A percentile compares a stretch with the other conserved stretches of the same genome.
These are phyloP conservation scores for Pholis gunnellus DNA, from an alignment of 2,113 vertebrate species.

Conservation along the genomic window DNA sequence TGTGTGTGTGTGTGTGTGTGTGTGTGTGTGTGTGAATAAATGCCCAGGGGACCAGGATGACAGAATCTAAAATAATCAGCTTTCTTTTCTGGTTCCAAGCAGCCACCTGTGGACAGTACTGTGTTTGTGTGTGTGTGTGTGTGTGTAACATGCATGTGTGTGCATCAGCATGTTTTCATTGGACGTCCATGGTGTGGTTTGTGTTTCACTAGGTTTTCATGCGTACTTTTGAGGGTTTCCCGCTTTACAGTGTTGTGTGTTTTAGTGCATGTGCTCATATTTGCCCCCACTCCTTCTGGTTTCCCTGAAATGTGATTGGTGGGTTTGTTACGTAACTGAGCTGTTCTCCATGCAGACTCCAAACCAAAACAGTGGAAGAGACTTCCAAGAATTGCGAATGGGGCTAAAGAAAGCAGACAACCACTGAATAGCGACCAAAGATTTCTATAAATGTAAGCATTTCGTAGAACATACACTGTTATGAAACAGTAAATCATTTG, in stretches of 20 bases:
- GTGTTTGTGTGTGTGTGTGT: constrained; percentile 21
- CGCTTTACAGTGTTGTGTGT: constrained; percentile 1
- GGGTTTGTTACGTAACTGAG: constrained; percentile 40
- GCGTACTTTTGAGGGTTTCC: background rate
- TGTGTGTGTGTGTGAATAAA: background rate
- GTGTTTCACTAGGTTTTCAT: constrained; percentile 9
- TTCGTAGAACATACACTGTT: background rate
- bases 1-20: constrained; percentile 16
- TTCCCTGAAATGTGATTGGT: constrained; percentile 33
- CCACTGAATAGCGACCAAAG: background rate
- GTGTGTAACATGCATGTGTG: background rate
- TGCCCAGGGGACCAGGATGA: constrained; percentile 7
- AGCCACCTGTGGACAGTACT: constrained; percentile 58
- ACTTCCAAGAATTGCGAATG: constrained; percentile 34
- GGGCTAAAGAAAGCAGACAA: background rate
- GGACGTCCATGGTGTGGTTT: constrained; percentile 33
- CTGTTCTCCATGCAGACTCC: constrained; percentile 46
- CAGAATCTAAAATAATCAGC: constrained; percentile 55
- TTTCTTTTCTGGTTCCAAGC: constrained; percentile 23
- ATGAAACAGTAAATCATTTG: too few relatives aligned
- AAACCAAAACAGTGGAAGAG: constrained; percentile 53
- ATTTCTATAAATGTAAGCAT: background rate
- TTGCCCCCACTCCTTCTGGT: background rate
- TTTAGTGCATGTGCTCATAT: background rate
- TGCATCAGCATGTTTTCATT: constrained; percentile 24